Base-by-base conservation (phyloP, 2,888 invertebrate genomes). In the Colostygia pectinataria region DNA sequence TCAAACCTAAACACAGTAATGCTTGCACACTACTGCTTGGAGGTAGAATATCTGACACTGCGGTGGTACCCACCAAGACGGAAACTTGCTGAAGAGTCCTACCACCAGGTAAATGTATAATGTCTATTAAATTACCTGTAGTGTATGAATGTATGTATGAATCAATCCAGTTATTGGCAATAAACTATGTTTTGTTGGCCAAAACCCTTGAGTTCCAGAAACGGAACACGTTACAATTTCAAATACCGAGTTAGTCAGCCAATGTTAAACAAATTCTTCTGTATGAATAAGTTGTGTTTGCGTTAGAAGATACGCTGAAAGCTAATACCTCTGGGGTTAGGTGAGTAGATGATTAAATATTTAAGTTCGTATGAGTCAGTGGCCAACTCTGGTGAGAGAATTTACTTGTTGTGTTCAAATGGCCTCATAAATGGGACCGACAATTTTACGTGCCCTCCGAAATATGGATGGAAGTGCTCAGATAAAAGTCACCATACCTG, bases 261-360 rank as follows among this genome's bases (percentile, higher is more conserved):
- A 37, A 40, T 28, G 8, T 14, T 47, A 40, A 40, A 47, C 34
- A 40, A 40, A 34, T 40, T 27, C 18, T 25, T 20, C 1, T 4
- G 10, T 31, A 25, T 13, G 27, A 24, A 18, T 20, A 39, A 15
- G 15, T 20, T 33, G n/a, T 31, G 15, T 38, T 38, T 24, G 37
- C 3, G 13, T 10, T 31, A 18, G 37, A 13, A 15, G 25, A 27
- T 12, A 40, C 3, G 28, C n/a, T 5, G 39, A 40, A 28, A 15
- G 4, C 4, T 8, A n/a, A 13, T 9, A 18, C 8, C 1, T 27
- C 25, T 18, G 5, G n/a, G 18, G n/a, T n/a, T n/a, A n/a, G n/a
- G n/a, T n/a, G n/a, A n/a, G 38, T 28, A 39, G 27, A 27, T 34
- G 18, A 33, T 20, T 33, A n/a, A 42, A 18, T 8, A 20, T 39